Base-by-base conservation (phyloP, 2,888 invertebrate species). In the Drosophila atripex region DNA sequence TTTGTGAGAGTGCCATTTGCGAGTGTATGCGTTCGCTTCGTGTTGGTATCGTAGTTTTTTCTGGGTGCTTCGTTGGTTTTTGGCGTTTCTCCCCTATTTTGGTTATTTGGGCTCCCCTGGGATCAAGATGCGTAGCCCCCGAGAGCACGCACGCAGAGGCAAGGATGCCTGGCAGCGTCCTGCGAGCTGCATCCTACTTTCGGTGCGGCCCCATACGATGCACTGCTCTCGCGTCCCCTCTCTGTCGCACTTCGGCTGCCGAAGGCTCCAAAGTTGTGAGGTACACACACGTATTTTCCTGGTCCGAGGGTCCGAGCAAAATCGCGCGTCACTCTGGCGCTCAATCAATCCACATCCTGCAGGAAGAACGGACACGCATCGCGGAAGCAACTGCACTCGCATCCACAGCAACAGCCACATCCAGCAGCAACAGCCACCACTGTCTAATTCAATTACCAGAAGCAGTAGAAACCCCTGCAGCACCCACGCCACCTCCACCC, bases 41-140 rank as follows among this genome's bases (percentile, higher is more conserved):
- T 60, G 46, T 57, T 47, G 59, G 59, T 59, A 49, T 59, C 35
- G 55, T 30, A 41, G 39, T 60, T 41, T 58, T 56, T 55, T 50
- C 30, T 55, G 35, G 35, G 35, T 35, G 35, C n/a, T 35, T n/a
- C 35, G n/a, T n/a, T 35, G 35, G n/a, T 35, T 35, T 35, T n/a
- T n/a, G 35, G 35, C n/a, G 35, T 35, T 35, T n/a, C n/a, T 35
- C 6, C 35, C n/a, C 14, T n/a, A n/a, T 30, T 32, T 21, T 28
- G 25, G 25, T 18, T 55, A n/a, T 35, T 35, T 35, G n/a, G 35
- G 35, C 35, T n/a, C n/a, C 35, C 7, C n/a, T 2, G n/a, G 6
- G n/a, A 35, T 35, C 35, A n/a, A n/a, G 35, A 35, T 35, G 35
- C n/a, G 7, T n/a, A 14, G n/a, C 7, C 35, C 35, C n/a, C 2